Evolutionary conservation across 2,888 invertebrate species (phyloP).

Genomic region (Digitonthophagus gazella): DNA sequence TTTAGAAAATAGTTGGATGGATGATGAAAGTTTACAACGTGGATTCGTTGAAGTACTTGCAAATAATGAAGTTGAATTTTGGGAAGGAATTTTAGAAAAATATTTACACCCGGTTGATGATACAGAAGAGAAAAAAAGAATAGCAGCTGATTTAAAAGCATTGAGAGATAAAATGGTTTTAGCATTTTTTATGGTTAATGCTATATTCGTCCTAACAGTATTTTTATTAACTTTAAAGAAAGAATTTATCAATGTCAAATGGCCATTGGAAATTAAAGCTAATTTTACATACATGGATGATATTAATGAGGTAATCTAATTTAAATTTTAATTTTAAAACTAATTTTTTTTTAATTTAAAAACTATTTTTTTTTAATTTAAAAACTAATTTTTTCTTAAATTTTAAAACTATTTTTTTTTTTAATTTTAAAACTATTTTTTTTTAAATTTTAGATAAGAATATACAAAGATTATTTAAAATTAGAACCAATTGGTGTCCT

Average conservation of each 20-base stretch:
- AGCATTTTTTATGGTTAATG: conserved; percentile 74
- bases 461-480: conserved; percentile 61
- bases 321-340: background rate
- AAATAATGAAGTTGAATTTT: conserved; percentile 69
- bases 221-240: conserved; percentile 73
- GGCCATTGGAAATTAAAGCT: conserved; percentile 62
- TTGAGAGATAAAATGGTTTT: conserved; percentile 67
- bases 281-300: conserved; percentile 46
- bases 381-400: conserved; percentile 5
- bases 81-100: conserved; percentile 71
- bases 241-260: conserved; percentile 64
- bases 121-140: conserved; percentile 50
- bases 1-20: conserved; percentile 59
- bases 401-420: conserved; percentile 23
- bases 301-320: conserved; percentile 37
- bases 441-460: conserved; percentile 52
- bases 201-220: conserved; percentile 72
- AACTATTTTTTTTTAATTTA: conserved; percentile 26
- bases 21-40: conserved; percentile 63
- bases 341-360: conserved; percentile 42
- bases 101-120: conserved; percentile 74
- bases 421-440: background rate
- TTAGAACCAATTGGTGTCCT: conserved; percentile 74
- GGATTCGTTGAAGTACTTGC: conserved; percentile 66
- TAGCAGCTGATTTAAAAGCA: conserved; percentile 56